Conservation (phyloP, 2,113 vertebrate species). For the Probosciger aterrimus region DNA sequence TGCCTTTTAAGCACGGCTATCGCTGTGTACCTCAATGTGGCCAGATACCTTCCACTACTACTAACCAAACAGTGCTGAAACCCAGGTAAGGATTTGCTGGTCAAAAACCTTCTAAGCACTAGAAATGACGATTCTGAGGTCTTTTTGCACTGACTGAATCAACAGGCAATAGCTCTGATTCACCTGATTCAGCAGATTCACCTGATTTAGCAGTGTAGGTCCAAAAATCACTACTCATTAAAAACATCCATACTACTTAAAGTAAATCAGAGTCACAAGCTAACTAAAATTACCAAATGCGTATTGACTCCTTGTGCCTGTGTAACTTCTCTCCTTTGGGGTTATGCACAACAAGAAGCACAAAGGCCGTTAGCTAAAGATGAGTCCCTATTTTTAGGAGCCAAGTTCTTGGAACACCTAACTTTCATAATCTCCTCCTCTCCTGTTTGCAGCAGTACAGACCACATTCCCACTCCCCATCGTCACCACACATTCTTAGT, state of each 20-base stretch:
- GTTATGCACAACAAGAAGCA: neutral
- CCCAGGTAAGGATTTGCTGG: neutral
- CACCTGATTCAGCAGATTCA: neutral
- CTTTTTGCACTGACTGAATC: neutral
- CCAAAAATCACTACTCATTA: neutral
- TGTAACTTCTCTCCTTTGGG: neutral
- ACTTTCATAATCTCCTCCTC: neutral
- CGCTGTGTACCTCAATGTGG: neutral
- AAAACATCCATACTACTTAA: neutral
- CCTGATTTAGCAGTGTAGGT: neutral
- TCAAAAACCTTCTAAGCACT: neutral
- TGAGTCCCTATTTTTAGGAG: neutral
- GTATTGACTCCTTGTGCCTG: neutral
- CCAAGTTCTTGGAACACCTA: neutral
- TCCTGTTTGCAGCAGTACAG: neutral
- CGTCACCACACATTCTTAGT: neutral
- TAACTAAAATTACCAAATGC: neutral
- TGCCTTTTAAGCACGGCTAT: neutral
- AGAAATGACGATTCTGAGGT: neutral
- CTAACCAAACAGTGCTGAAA: neutral
- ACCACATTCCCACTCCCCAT: neutral
- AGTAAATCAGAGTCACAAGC: neutral
- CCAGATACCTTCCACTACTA: neutral
- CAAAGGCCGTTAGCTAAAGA: neutral
- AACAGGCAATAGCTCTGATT: neutral